phyloP scores from a whole-genome alignment of 2,888 invertebrate genomes.

The Ametastegia equiseti region DNA sequence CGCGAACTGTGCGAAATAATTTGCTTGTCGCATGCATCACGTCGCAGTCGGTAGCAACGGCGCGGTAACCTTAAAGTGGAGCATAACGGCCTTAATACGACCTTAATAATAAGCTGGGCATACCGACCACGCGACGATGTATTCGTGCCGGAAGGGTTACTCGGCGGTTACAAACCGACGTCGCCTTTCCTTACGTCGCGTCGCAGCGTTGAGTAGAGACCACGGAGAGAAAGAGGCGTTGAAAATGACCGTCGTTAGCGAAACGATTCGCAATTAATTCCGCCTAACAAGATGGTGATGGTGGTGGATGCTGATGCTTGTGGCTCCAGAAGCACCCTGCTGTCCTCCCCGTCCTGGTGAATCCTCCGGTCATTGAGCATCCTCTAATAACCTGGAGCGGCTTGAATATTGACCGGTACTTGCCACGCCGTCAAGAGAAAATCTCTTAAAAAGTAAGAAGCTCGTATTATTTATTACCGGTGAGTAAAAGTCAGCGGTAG shows the following conservation, averaged over 20 bases:
- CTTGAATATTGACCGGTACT: constrained; percentile 8
- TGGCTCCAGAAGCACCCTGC: background rate
- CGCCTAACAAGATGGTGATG: constrained; percentile 64
- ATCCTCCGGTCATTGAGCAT: constrained; percentile 10
- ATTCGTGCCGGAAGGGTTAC: constrained; percentile 39
- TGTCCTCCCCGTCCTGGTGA: background rate
- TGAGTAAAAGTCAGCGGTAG: background rate
- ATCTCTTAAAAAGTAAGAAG: constrained; percentile 7
- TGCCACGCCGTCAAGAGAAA: background rate
- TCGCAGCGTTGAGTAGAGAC: constrained; percentile 40
- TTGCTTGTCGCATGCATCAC: constrained; percentile 41
- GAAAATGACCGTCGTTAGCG: constrained; percentile 69
- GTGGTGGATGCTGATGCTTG: too few species aligned
- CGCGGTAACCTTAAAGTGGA: constrained; percentile 37
- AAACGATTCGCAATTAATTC: constrained; percentile 69
- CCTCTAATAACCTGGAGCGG: background rate
- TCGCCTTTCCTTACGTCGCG: background rate
- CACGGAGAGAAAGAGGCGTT: constrained; percentile 66
- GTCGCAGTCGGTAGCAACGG: constrained; percentile 15
- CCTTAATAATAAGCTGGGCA: constrained; percentile 45
- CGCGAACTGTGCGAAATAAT: constrained; percentile 2
- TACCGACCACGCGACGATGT: constrained; percentile 37
- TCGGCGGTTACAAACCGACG: background rate
- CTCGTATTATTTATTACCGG: background rate
- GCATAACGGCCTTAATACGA: constrained; percentile 47